phyloP scores from a whole-genome alignment of 2,797 vertebrate genomes.

The Mus spretus region DNA sequence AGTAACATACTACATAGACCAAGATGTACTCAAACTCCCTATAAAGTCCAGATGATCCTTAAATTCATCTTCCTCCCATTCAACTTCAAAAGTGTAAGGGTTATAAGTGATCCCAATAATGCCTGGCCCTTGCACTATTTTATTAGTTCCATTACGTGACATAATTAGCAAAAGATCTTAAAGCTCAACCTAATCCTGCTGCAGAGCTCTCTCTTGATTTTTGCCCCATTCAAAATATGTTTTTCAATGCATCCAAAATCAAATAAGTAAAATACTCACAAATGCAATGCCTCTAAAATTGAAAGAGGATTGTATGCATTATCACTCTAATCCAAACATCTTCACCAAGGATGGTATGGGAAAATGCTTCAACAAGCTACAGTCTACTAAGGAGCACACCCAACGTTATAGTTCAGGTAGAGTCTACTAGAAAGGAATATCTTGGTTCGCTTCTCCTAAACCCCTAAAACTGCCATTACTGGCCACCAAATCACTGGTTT shows the following conservation, averaged over 20 bases:
- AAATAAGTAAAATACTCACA: not conserved
- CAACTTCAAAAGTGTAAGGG: not conserved
- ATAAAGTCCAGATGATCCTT: not conserved
- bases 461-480: not conserved
- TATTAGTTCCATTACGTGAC: not conserved
- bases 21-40: not conserved
- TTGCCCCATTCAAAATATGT: not conserved
- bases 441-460: not conserved
- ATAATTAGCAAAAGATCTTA: not conserved
- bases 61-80: not conserved
- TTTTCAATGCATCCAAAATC: not conserved
- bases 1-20: not conserved
- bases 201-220: not conserved
- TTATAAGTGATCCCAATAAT: not conserved
- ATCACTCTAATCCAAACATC: not conserved
- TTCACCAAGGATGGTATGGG: not conserved
- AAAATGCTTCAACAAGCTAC: not conserved
- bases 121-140: not conserved
- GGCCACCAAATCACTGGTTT: not conserved
- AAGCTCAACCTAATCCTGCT: not conserved
- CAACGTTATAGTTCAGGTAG: not conserved
- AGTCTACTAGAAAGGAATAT: not conserved
- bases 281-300: not conserved
- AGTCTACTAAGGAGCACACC: not conserved
- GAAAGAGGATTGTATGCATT: not conserved